phyloP scores from a whole-genome alignment of 2,797 vertebrate species.

The Podarcis lilfordi region DNA sequence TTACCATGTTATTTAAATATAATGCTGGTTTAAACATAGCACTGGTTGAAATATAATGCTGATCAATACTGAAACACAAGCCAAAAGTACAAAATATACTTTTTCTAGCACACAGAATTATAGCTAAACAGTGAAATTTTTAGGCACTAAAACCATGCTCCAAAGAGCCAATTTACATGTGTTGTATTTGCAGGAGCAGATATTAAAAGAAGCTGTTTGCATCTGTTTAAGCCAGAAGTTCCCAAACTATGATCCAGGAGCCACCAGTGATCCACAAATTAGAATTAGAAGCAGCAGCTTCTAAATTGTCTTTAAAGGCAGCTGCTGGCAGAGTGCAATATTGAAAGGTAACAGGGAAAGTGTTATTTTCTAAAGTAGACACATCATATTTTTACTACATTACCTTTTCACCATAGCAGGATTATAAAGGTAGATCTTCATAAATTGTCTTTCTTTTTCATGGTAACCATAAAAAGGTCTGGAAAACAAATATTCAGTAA shows the following conservation, averaged over 20 bases:
- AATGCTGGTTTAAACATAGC: too few species aligned
- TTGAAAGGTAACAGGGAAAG: not conserved
- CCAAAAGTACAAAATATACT: not conserved
- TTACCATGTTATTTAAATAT: not conserved
- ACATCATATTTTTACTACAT: conserved; percentile 31
- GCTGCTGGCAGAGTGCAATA: not conserved
- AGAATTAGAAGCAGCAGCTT: not conserved
- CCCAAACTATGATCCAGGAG: too few species aligned
- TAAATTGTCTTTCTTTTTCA: conserved; percentile 93
- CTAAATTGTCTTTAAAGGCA: not conserved
- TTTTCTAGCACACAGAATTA: not conserved
- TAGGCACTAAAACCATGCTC: not conserved
- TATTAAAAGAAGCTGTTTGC: not conserved
- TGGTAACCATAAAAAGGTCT: conserved; percentile 98
- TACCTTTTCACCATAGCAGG: conserved; percentile 98
- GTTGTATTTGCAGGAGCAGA: not conserved
- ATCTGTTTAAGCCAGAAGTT: not conserved
- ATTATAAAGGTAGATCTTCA: conserved; percentile 99
- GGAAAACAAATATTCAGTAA: conserved; percentile 58
- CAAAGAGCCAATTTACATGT: not conserved
- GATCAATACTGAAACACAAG: not conserved
- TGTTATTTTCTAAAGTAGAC: not conserved
- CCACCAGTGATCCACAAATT: too few species aligned
- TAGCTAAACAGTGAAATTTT: not conserved
- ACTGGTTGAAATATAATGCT: too few species aligned